Base-by-base conservation (phyloP, 2,113 vertebrate species). In the Tachysurus fulvidraco region DNA sequence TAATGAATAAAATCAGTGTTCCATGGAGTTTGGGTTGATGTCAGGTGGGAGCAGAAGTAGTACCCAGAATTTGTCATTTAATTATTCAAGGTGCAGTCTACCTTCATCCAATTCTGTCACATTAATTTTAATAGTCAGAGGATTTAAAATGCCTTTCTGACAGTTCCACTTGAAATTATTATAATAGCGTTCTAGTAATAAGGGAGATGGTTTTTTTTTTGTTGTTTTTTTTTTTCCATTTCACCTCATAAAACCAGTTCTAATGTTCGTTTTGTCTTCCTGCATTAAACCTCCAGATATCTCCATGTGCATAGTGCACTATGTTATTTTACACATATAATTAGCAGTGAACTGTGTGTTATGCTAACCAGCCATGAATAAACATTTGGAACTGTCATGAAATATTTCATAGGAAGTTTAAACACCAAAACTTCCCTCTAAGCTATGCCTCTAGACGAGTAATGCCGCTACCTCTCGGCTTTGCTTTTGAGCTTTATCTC, bases 331-430 rank as follows among this genome's bases (percentile, higher is more conserved):
- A 28, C 50, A 52, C 50, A 14, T 54, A 28, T 54, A 78, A 55
- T 80, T 9, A 80, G 17, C 17, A 41, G 16, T 81, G 57, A 17
- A 23, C 41, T 60, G 79, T 50, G 59, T n/a, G 25, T 64, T 82
- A 46, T 65, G 55, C 19, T 59, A 81, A 25, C 4, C 21, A 81
- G 14, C 28, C 54, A 57, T 30, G 52, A 79, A 55, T 28, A n/a
- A 59, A 14, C 10, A 60, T 25, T 62, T 44, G 23, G 41, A 64
- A 64, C 13, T 5, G 41, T n/a, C 59, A 46, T 64, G 64, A 82
- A 82, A 82, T 50, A 62, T 82, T 82, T n/a, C 59, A 65, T 64
- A 25, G 13, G 8, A 46, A 17, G 59, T 50, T 81, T 23, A 82
- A 82, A 64, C 36, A 65, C 59, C 1, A 13, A 82, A 64, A 28